Base-by-base conservation (phyloP, 2,888 invertebrate genomes). In the Corbicula japonica region DNA sequence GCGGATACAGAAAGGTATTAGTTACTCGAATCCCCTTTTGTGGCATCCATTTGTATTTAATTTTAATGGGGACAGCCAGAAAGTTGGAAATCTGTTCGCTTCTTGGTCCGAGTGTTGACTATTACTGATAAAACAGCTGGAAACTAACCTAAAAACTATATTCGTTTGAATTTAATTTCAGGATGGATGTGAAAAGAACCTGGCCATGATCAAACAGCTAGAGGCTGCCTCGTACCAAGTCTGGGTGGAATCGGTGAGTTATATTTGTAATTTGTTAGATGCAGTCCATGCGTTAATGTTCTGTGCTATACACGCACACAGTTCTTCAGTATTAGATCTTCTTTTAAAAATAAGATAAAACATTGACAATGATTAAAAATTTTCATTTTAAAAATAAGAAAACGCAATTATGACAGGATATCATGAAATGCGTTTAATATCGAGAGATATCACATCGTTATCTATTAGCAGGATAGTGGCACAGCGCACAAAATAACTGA, bases 201-300 rank as follows among this genome's bases (percentile, higher is more conserved):
- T 78, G 26, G 65, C 68, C 5, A 26, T 76, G 32, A 82, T 82
- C 26, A 44, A 63, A 30, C 63, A 50, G 26, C 65, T 78, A n/a
- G 82, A 82, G 73, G 75, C 78, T 26, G 52, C 73, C 3, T 78
- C 82, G 5, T 82, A 70, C 56, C 50, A 74, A 28, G 56, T 82
- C 2, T 82, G 82, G 82, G 72, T 76, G 28, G 82, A 82, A 50
- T 76, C 78, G 68, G 82, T 82, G 76, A 60, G 69, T 71, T 50
- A 26, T 32, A 38, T 44, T 54, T 54, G 3, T n/a, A 54, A 26
- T 23, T 21, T 4, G 4, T 46, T 46, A 54, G 21, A 18, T 54
- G 10, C 52, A 50, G 8, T 50, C 10, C 21, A 50, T 50, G 12
- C n/a, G 21, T 50, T 15, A 8, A 50, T 15, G 52, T 15, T 10